phyloP scores from a whole-genome alignment of 92 coral and sea anemone genomes.

The Palythoa heliodiscus region DNA sequence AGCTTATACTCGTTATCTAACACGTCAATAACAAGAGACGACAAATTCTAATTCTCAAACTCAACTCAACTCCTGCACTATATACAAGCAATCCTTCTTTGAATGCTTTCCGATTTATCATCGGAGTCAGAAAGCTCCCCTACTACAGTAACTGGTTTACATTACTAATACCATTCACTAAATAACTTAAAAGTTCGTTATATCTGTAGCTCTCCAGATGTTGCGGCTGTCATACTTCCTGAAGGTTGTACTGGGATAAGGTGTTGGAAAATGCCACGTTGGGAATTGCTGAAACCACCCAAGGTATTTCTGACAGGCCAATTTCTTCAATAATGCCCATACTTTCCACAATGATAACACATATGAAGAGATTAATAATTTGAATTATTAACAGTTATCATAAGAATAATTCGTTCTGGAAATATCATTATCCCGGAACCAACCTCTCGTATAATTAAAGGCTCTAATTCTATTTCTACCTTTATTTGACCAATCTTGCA shows the following conservation, averaged over 20 bases:
- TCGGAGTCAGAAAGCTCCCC: not conserved
- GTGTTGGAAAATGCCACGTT: not conserved
- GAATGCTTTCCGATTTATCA: conserved; percentile 16
- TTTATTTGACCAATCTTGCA: not conserved
- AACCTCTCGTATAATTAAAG: not conserved
- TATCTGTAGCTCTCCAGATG: not conserved
- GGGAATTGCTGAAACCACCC: conserved; percentile 18
- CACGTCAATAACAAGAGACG: not conserved
- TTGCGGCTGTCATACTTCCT: not conserved
- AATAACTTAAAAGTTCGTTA: not conserved
- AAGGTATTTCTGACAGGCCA: conserved; percentile 4
- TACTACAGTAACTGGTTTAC: conserved; percentile 4
- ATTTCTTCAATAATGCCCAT: conserved; percentile 27
- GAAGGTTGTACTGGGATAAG: conserved; percentile 4
- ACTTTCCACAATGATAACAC: conserved; percentile 27
- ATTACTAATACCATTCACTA: not conserved
- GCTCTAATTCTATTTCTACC: not conserved
- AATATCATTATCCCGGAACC: not conserved
- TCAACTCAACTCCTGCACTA: not conserved
- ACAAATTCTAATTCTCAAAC: conserved; percentile 15
- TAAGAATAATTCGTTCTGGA: not conserved
- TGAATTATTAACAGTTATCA: not conserved
- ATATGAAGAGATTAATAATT: not conserved
- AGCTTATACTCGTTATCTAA: not conserved
- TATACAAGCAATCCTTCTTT: not conserved